Base-by-base conservation (phyloP, 2,113 vertebrate species). In the Bubo blakistoni region DNA sequence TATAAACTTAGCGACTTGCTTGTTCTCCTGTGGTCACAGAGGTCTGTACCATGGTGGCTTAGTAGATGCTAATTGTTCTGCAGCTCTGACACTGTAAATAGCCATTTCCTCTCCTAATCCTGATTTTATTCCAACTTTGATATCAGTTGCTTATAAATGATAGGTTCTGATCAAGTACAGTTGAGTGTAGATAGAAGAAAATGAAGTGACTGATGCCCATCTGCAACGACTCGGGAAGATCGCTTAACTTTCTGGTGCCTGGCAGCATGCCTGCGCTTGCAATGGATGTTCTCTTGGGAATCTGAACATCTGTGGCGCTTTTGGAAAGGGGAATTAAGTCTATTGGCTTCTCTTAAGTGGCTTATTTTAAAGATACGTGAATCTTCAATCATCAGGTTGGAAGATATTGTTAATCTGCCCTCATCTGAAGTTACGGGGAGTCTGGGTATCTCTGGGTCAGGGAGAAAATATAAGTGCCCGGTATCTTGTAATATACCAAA, bases 311-410 rank as follows among this genome's bases (percentile, higher is more conserved):
- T 59, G 38, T 62, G 69, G 67, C 34, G 0, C 4, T 88, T 92
- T 65, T 14, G 26, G 29, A 83, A 76, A 62, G 54, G 38, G 73
- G 51, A n/a, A 38, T 79, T 10, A 61, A 38, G 27, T 94, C 92
- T 82, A 3, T 74, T 82, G 92, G 91, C 95, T 93, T 96, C 89
- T 94, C 46, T 69, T 34, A 82, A 82, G 84, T 91, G 87, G 70
- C 79, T 70, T 90, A 30, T 7, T 86, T 72, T 59, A 87, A 92
- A 73, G 44, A 54, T 17, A 38, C 0, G 0, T 30, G 58, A 22
- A 59, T 92, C 95, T 70, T 70, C 55, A 71, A 66, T 62, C 27
- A 30, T 54, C 52, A 21, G 73, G 55, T 85, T 47, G 66, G 89
- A 91, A 87, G 81, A 38, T 36, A 13, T 47, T 19, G 29, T 36